These are phyloP conservation scores for Xestia ashworthii DNA, from an alignment of 2,888 invertebrate species.

Conservation along the genomic window DNA sequence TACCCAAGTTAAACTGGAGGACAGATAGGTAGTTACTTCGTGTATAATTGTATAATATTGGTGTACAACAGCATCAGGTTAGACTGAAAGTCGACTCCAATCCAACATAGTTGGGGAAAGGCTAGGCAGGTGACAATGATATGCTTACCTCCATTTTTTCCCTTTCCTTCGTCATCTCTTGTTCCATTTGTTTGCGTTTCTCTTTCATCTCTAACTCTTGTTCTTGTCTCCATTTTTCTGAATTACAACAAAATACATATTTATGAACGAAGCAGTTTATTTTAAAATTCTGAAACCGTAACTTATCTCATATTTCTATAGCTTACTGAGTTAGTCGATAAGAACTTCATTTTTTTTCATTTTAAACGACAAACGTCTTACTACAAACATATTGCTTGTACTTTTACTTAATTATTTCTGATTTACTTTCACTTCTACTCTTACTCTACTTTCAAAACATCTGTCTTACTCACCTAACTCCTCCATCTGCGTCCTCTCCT, in stretches of 20 bases:
- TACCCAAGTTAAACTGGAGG: not conserved
- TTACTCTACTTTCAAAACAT: not conserved
- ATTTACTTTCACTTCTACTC: not conserved
- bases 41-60: not conserved
- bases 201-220: conserved; percentile 80
- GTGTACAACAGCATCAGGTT: not conserved
- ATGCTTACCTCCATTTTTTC: conserved; percentile 77
- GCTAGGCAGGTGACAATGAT: not conserved
- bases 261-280: not conserved
- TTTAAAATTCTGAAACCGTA: not conserved
- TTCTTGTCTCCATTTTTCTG: conserved; percentile 83
- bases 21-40: not conserved
- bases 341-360: no score
- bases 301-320: not conserved
- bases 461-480: conserved; percentile 72
- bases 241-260: conserved; percentile 36
- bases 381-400: no score
- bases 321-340: not conserved
- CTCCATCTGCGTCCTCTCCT: conserved; percentile 84
- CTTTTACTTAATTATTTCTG: no score
- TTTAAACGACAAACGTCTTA: no score
- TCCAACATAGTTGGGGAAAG: not conserved
- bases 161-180: conserved; percentile 77
- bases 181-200: conserved; percentile 77
- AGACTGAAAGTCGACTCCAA: not conserved